Percentiles rank a stretch among this genome's conserved stretches.
Evolutionary conservation across 2,113 vertebrate species (phyloP).

Genomic region (Piaya cayana): DNA sequence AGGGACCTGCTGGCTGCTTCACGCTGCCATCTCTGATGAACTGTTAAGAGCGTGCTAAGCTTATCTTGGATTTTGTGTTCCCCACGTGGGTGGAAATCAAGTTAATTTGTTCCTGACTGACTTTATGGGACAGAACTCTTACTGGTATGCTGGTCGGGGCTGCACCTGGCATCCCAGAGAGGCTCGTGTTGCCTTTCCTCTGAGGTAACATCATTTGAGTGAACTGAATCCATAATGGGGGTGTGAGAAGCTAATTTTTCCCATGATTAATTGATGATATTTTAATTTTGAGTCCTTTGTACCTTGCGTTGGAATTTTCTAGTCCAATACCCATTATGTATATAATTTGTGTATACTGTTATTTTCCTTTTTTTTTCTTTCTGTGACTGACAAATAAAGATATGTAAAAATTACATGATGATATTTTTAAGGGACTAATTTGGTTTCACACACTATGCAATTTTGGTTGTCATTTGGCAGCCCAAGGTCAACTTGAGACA

Average conservation of each 20-base stretch:
- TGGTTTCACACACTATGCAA: not conserved
- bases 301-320: not conserved
- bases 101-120: not conserved
- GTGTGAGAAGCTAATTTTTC: not conserved
- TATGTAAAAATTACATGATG: not conserved
- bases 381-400: not conserved
- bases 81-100: fast-evolving
- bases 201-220: not conserved
- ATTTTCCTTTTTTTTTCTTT: not conserved
- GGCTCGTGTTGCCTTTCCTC: not conserved
- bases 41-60: not conserved
- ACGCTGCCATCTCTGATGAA: not conserved
- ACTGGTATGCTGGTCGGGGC: not conserved
- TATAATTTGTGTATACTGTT: not conserved
- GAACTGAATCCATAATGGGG: not conserved
- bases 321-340: not conserved
- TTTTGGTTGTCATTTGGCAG: not conserved
- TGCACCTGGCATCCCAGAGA: fast-evolving
- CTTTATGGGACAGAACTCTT: not conserved
- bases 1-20: not conserved
- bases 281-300: not conserved
- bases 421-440: not conserved
- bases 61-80: not conserved
- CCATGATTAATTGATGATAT: not conserved
- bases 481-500: not conserved